Evolutionary conservation across 2,888 invertebrate species (phyloP).

Genomic region (Lobophora halterata): DNA sequence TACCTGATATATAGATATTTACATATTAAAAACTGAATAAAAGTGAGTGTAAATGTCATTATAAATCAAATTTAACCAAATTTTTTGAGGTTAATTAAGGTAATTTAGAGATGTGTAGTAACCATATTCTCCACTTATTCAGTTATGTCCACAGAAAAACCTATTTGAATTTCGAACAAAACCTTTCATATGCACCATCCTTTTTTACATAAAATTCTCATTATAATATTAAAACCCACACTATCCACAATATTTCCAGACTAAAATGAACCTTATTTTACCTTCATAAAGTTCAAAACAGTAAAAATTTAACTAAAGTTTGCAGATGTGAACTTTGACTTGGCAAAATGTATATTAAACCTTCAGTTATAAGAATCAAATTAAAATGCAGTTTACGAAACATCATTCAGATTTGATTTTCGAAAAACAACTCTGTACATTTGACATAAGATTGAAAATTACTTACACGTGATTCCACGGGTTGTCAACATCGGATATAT

Average conservation of each 20-base stretch:
- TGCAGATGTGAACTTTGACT: too few relatives aligned
- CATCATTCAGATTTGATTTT: too few relatives aligned
- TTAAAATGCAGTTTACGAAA: too few relatives aligned
- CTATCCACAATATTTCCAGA: constrained; percentile 13
- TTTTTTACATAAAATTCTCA: constrained; percentile 51
- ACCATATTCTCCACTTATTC: constrained; percentile 7
- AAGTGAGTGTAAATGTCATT: too few relatives aligned
- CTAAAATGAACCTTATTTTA: constrained; percentile 27
- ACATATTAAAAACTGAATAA: too few relatives aligned
- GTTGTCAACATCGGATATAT: constrained; percentile 47
- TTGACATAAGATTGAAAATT: constrained; percentile 36
- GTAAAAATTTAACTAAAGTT: too few relatives aligned
- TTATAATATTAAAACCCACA: constrained; percentile 60
- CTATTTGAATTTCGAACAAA: constrained; percentile 41
- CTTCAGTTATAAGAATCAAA: constrained; percentile 34
- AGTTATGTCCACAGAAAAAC: constrained; percentile 13
- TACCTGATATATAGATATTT: too few relatives aligned
- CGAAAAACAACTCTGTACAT: too few relatives aligned
- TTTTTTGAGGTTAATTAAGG: too few relatives aligned
- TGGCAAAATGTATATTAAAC: too few relatives aligned
- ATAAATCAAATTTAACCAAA: too few relatives aligned
- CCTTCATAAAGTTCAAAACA: constrained; percentile 10
- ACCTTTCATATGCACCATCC: constrained; percentile 49
- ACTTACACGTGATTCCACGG: constrained; percentile 45
- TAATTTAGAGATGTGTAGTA: too few relatives aligned